A percentile compares a stretch with the other conserved stretches of the same genome.
These are phyloP conservation scores for Zaprionus nigranus DNA, from an alignment of 1,140 invertebrate genomes.

Conservation along the genomic window DNA sequence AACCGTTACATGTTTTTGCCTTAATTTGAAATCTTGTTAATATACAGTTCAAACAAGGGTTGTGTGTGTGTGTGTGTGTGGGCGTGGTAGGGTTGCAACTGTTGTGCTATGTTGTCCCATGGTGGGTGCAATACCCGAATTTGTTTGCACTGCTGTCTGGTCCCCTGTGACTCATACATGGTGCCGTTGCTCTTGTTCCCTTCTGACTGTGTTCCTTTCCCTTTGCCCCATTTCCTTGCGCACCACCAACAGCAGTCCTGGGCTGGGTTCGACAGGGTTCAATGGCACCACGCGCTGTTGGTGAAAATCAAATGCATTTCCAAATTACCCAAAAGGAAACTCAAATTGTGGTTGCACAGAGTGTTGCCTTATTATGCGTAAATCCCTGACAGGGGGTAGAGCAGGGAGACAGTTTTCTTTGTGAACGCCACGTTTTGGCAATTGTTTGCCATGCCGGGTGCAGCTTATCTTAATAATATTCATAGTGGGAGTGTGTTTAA, in stretches of 20 bases:
- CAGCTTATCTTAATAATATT: constrained; percentile 45
- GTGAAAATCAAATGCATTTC: constrained; percentile 61
- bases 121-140: constrained; percentile 45
- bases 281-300: constrained; percentile 25
- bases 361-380: constrained; percentile 5
- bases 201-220: background rate
- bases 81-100: constrained; percentile 46
- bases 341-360: background rate
- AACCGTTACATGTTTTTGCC: constrained; percentile 57
- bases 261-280: constrained; percentile 22
- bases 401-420: background rate
- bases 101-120: constrained; percentile 20
- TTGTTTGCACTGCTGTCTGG: constrained; percentile 76
- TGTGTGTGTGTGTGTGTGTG: constrained; percentile 13
- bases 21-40: constrained; percentile 70
- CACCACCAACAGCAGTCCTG: background rate
- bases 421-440: constrained; percentile 4
- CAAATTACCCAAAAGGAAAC: constrained; percentile 10
- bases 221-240: constrained; percentile 8
- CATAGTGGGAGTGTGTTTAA: background rate
- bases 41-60: constrained; percentile 43
- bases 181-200: constrained; percentile 27
- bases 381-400: background rate
- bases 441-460: constrained; percentile 18
- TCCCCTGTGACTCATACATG: constrained; percentile 25